Evolutionary conservation across 2,113 vertebrate genomes (phyloP).

Genomic region (Noturus placidus): DNA sequence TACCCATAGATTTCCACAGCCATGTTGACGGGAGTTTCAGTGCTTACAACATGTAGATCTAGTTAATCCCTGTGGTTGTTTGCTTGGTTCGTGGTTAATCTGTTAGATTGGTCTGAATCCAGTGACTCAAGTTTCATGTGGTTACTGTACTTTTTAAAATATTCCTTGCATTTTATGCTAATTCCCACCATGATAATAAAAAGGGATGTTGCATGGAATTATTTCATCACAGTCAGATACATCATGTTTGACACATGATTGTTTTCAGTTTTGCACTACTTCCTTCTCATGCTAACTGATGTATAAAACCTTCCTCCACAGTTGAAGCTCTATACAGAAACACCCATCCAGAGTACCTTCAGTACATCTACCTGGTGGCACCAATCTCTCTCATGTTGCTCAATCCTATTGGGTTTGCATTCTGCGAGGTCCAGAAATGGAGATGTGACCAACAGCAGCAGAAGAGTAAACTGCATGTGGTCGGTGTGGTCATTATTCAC

Average conservation of each 20-base stretch:
- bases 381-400: constrained; percentile 94
- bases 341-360: constrained; percentile 92
- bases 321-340: constrained; percentile 93
- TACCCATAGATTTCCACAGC: background rate
- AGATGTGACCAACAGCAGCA: constrained; percentile 76
- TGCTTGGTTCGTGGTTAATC: constrained; percentile 7
- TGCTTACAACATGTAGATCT: constrained; percentile 9
- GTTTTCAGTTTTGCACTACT: background rate
- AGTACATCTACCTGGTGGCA: constrained; percentile 97
- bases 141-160: background rate
- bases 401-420: constrained; percentile 92
- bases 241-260: background rate
- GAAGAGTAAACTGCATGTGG: constrained; percentile 81
- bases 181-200: background rate
- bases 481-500: constrained; percentile 82
- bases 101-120: background rate
- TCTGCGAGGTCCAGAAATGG: constrained; percentile 97
- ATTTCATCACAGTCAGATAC: background rate
- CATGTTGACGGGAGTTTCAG: constrained; percentile 2
- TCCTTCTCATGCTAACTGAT: constrained; percentile 42
- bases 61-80: constrained; percentile 7
- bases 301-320: constrained; percentile 61
- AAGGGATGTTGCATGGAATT: background rate
- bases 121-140: background rate
- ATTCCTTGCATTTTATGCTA: background rate